phyloP scores from a whole-genome alignment of 2,113 vertebrate species.

The Xiphias gladius region DNA sequence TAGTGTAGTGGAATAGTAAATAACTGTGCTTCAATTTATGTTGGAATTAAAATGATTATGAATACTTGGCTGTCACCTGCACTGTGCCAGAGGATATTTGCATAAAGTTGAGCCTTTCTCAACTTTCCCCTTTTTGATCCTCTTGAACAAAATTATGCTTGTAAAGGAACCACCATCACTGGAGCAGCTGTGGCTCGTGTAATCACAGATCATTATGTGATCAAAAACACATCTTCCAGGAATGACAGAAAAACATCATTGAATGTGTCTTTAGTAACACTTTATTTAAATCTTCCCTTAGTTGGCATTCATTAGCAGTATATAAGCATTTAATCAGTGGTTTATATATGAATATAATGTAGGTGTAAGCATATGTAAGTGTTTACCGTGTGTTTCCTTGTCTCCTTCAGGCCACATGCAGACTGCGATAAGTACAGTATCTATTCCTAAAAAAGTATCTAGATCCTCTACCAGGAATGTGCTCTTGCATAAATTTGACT shows the following conservation, averaged over 20 bases:
- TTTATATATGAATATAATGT: background rate
- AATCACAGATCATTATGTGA: too few relatives aligned
- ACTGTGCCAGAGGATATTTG: background rate
- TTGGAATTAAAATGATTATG: too few relatives aligned
- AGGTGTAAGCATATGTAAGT: too few relatives aligned
- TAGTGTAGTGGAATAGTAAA: too few relatives aligned
- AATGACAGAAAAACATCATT: too few relatives aligned
- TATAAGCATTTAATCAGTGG: background rate
- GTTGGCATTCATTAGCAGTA: background rate
- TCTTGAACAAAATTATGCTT: background rate
- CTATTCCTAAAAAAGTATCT: background rate
- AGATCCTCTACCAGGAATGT: background rate
- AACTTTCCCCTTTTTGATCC: background rate
- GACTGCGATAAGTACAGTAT: background rate
- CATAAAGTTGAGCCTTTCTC: background rate
- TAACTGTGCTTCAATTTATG: too few relatives aligned
- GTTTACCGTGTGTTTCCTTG: background rate
- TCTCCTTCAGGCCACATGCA: background rate
- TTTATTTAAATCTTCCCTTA: background rate
- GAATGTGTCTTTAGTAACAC: background rate
- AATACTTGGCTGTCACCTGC: too few relatives aligned
- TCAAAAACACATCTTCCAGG: too few relatives aligned
- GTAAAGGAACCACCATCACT: background rate
- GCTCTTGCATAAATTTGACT: background rate
- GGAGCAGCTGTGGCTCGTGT: background rate